Evolutionary conservation across 2,888 invertebrate genomes (phyloP).

Genomic region (Chironomus riparius): DNA sequence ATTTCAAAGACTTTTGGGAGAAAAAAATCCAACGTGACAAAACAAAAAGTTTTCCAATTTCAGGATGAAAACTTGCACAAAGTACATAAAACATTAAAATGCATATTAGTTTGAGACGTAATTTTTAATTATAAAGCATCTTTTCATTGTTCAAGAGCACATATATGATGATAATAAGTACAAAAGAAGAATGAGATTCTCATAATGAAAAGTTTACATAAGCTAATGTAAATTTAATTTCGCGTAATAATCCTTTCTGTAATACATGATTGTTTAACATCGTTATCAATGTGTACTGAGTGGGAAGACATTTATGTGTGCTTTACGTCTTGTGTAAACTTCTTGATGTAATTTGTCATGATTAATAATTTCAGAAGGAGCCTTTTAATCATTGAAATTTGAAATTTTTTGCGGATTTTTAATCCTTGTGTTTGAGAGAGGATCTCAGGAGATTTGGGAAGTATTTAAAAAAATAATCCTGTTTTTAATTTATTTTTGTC

Average conservation of each 20-base stretch:
- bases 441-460: neutral
- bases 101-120: too few relatives aligned
- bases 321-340: neutral
- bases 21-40: too few relatives aligned
- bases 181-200: neutral
- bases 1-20: too few relatives aligned
- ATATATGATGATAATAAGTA: neutral
- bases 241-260: neutral
- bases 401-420: neutral
- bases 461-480: too few relatives aligned
- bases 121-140: too few relatives aligned
- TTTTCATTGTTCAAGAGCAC: too few relatives aligned
- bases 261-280: neutral
- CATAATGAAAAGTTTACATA: neutral
- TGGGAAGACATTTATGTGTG: neutral
- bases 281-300: neutral
- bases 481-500: neutral
- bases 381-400: neutral
- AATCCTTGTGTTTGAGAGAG: neutral
- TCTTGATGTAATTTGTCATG: neutral
- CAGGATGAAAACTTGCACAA: too few relatives aligned
- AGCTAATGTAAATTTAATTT: slow-evolving; percentile 3
- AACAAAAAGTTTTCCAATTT: too few relatives aligned
- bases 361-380: neutral
- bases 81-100: too few relatives aligned